Evolutionary conservation across 2,113 vertebrate genomes (phyloP).

Genomic region (Xenotilapia longispinis): DNA sequence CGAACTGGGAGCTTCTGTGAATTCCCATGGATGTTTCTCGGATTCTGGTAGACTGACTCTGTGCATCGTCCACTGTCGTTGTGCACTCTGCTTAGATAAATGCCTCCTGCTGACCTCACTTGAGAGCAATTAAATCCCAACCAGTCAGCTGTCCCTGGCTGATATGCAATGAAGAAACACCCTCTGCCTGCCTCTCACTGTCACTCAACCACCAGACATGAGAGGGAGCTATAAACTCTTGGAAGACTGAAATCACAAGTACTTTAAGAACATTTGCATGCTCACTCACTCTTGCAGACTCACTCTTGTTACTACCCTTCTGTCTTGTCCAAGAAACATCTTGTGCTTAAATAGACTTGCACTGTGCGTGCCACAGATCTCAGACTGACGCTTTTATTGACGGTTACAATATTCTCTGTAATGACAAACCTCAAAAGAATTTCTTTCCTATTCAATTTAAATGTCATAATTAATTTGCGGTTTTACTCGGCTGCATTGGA

Average conservation of each 20-base stretch:
- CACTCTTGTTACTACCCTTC: background rate
- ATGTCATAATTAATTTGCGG: slow-evolving; percentile 37
- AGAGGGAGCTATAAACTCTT: slow-evolving; percentile 88
- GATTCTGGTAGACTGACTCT: slow-evolving; percentile 72
- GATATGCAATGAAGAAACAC: slow-evolving; percentile 76
- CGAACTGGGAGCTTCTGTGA: slow-evolving; percentile 78
- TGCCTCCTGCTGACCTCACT: slow-evolving; percentile 98
- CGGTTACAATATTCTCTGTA: background rate
- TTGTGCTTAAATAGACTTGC: background rate
- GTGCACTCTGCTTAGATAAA: slow-evolving; percentile 88
- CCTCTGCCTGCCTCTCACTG: slow-evolving; percentile 69
- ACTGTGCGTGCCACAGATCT: background rate
- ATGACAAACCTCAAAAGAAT: slow-evolving; percentile 22
- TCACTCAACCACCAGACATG: slow-evolving; percentile 80
- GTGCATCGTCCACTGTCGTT: slow-evolving; percentile 79
- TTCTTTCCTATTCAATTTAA: slow-evolving; percentile 19
- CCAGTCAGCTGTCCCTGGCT: slow-evolving; percentile 92
- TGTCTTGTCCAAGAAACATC: slow-evolving; percentile 2
- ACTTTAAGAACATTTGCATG: slow-evolving; percentile 31
- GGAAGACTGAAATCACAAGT: slow-evolving; percentile 45
- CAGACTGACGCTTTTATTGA: background rate
- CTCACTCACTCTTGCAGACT: background rate
- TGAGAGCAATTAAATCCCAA: slow-evolving; percentile 96
- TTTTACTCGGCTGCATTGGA: background rate
- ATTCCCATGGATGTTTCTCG: slow-evolving; percentile 83